Evolutionary conservation across 2,113 vertebrate genomes (phyloP), one percentile per base, ranked within the genome.

Genomic region (Papio anubis): DNA sequence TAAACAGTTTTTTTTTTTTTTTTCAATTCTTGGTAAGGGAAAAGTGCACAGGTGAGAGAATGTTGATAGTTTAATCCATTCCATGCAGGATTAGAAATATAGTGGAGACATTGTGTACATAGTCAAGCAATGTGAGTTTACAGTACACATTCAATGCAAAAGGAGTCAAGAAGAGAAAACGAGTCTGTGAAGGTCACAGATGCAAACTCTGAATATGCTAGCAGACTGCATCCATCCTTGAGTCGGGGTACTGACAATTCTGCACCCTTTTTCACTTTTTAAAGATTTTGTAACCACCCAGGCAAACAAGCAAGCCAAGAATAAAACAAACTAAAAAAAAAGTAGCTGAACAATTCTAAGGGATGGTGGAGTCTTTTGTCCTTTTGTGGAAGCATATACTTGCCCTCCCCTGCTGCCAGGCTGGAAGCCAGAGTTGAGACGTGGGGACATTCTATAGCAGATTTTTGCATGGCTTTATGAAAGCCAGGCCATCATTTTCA

Each of bases 271-370:
- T 76, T 90, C 38, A 57, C 66, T 82, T 66, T 50, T 79, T 90
- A 59, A 95, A 88, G 73, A 66, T 93, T 90, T 94, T 76, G 9
- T 55, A 86, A 32, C 73, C 59, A 38, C 52, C 48, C 18, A 45
- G 82, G 76, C 68, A 96, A 96, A 96, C 81, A 94, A 90, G 88
- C 68, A 96, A 38, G 64, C 93, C 87, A 94, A 90, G 70, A 96
- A 93, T 50, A 96, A 95, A 87, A 70, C 43, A 68, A 92, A 73
- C 57, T 45, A 0, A n/a, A 88, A 81, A 13, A 14, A 88, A 75
- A 17, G 73, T 9, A 8, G 11, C n/a, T 5, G 52, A 64, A 40
- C 59, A 57, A 10, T 81, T 57, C 35, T 30, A 43, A 72, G 68
- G 75, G 52, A 4, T 13, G 16, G 13, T 4, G 7, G 38, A 40